These are phyloP conservation scores for Drosophila koepferae DNA, from an alignment of 2,888 invertebrate genomes.

Conservation along the genomic window DNA sequence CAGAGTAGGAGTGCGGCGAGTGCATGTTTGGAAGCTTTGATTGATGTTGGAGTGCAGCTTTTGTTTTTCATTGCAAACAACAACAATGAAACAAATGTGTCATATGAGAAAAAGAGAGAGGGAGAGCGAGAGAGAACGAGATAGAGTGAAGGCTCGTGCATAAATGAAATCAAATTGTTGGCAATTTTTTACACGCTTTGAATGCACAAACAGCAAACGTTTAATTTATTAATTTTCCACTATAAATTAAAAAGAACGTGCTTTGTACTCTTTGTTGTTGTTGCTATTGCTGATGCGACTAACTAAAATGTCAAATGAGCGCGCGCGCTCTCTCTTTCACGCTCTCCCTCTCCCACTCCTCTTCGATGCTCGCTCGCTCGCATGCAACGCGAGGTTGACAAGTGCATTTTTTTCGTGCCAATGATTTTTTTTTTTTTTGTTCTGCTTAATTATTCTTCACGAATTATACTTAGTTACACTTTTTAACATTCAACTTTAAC, in stretches of 20 bases:
- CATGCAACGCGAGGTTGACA: conserved; percentile 52
- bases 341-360: conserved; percentile 5
- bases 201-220: conserved; percentile 27
- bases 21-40: conserved; percentile 45
- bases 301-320: conserved; percentile 60
- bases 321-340: conserved; percentile 3
- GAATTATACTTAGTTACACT: conserved; percentile 16
- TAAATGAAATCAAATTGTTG: conserved; percentile 39
- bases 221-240: conserved; percentile 61
- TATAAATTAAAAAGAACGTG: conserved; percentile 53
- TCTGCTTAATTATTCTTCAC: conserved; percentile 8
- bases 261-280: conserved; percentile 26
- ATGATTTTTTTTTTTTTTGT: conserved; percentile 33
- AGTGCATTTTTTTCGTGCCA: conserved; percentile 57
- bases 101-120: conserved; percentile 29
- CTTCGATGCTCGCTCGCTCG: conserved; percentile 16
- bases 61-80: conserved; percentile 41
- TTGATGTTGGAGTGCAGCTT: conserved; percentile 52
- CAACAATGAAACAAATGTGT: conserved; percentile 44
- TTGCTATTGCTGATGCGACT: conserved; percentile 17
- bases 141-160: neutral
- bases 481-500: conserved; percentile 16
- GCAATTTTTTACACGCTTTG: conserved; percentile 46
- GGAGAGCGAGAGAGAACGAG: neutral
- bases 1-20: conserved; percentile 1